phyloP scores from a whole-genome alignment of 2,888 invertebrate genomes.

The Rhimphoctona megacephalus region DNA sequence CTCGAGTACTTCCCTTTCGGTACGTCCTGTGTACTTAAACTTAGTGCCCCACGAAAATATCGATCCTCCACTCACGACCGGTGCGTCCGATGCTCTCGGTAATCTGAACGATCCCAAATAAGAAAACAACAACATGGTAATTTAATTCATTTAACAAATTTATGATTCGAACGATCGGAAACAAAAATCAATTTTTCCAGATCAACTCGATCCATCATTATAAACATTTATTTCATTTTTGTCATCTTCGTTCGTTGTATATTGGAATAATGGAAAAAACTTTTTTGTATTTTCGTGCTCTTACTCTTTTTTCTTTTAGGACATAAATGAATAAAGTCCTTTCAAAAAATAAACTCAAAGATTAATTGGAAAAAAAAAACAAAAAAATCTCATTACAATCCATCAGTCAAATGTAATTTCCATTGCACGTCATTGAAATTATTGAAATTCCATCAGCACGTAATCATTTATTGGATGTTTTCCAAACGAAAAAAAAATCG shows the following conservation, averaged over 20 bases:
- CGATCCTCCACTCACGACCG: conserved; percentile 95
- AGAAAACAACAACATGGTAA: background rate
- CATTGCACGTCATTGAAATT: background rate
- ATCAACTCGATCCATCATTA: too few relatives aligned
- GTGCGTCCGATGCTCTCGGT: conserved; percentile 94
- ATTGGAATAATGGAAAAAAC: too few relatives aligned
- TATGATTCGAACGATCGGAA: too few relatives aligned
- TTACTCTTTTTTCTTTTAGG: too few relatives aligned
- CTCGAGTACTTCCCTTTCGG: conserved; percentile 95
- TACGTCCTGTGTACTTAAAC: conserved; percentile 96
- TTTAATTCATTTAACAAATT: too few relatives aligned
- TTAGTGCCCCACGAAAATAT: conserved; percentile 97
- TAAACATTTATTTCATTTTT: too few relatives aligned
- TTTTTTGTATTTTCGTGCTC: background rate
- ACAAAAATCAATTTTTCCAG: too few relatives aligned
- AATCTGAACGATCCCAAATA: conserved; percentile 86
- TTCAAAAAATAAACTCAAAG: too few relatives aligned
- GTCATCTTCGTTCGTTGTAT: too few relatives aligned
- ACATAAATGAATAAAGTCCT: too few relatives aligned
- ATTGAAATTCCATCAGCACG: background rate
- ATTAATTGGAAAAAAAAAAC: too few relatives aligned
- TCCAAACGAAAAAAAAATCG: background rate
- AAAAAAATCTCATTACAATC: too few relatives aligned
- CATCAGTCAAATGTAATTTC: background rate
- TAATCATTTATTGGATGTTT: background rate